Base-by-base conservation (phyloP, 2,888 invertebrate species). In the Xylota sylvarum region DNA sequence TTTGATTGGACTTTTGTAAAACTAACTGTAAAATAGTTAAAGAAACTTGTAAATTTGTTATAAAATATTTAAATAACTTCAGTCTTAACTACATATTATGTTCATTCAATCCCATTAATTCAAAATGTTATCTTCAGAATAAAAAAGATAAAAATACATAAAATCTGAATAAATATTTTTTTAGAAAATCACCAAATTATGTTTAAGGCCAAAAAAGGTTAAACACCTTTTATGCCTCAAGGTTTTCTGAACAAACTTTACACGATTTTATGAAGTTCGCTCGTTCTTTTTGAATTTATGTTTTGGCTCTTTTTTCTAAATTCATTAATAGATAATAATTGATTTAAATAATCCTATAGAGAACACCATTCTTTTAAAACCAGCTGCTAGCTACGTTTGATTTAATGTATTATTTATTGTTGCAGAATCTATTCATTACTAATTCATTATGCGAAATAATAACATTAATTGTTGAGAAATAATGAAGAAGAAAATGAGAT, bases 131-230 rank as follows among this genome's bases (percentile, higher is more conserved):
- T 10, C 10, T 10, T 40, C 5, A 12, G 43, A 14, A 4, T 1
- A n/a, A 35, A 35, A 35, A 35, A 5, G 4, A 1, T 1, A 37
- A 6, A 9, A 40, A 40, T n/a, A 12, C 7, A 50, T 50, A 50
- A 50, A 50, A 23, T 50, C 12, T 23, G 50, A 30, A 52, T 27
- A 52, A 52, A 52, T 30, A 52, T 52, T 52, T 23, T 10, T 23
- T 1, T 23, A 50, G 50, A 27, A 52, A 5, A 6, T 12, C 40
- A 14, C 4, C n/a, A 43, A 19, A 48, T 19, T 19, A 48, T 30
- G 12, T 52, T n/a, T 27, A 52, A 52, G 52, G 52, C 30, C 30
- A 23, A n/a, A 52, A n/a, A 52, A 52, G 52, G 52, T 52, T 52
- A 52, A 27, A 27, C 52, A 52, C 52, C 50, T 50, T 50, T 50